Evolutionary conservation across 2,888 invertebrate genomes (phyloP), one percentile per base, ranked within the genome.

Genomic region (Fragum fragum): DNA sequence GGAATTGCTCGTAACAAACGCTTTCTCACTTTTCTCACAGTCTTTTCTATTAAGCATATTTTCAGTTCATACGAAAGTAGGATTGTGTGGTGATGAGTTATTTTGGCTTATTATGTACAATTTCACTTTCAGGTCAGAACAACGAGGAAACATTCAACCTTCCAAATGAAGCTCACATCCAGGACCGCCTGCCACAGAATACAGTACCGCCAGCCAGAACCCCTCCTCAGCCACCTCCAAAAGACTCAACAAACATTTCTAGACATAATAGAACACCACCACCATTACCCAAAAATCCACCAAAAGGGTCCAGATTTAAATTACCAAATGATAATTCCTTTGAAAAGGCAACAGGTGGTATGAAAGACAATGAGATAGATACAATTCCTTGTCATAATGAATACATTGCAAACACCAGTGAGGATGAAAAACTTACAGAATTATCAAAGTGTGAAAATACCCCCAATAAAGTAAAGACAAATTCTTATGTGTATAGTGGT

Each of bases 201-300:
- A 39, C 42, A 11, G 1, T 73, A 14, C 59, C 63, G 21, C 74
- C 79, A 61, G 79, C 85, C 1, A 74, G 73, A 59, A 76, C 77
- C 52, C 81, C 81, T 26, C 79, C 85, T 28, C 83, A 79, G 23
- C 78, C 81, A 26, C 75, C 80, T 63, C 80, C 82, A 39, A 79
- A 79, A 70, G 21, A 21, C 66, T 42, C 66, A n/a, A 39, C 66
- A 42, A 32, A 36, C 11, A 26, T 11, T 14, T 39, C 66, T 6
- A 66, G n/a, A 11, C n/a, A 55, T 26, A 74, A 70, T 16, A 81
- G 73, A 70, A 74, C 76, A 36, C 85, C 87, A 36, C 85, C 87
- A 26, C 77, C 87, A 32, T 39, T 88, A 42, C 86, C 87, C 14
- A 86, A 79, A 70, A 76, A 72, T 18, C 86, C 87, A 28, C 86